Percentiles rank a stretch among this genome's conserved stretches.
Evolutionary conservation across 2,113 vertebrate species (phyloP).

Genomic region (Cebidichthys violaceus): DNA sequence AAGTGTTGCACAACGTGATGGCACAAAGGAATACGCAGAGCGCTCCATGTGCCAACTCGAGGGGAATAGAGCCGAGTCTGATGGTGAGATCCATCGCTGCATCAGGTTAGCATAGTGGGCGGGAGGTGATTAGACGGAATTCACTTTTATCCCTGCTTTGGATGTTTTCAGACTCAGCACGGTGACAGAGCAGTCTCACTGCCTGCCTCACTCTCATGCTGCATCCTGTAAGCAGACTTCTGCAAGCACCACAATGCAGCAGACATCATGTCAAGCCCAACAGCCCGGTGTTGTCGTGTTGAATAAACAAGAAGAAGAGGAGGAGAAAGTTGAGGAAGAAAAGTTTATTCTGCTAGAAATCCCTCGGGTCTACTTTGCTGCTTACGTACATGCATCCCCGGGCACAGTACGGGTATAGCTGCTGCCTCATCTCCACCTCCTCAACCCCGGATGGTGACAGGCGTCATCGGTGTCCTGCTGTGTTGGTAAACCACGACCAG

Average conservation of each 20-base stretch:
- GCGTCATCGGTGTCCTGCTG: background rate
- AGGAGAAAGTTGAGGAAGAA: constrained; percentile 12
- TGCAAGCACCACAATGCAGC: constrained; percentile 18
- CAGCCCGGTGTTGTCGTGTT: background rate
- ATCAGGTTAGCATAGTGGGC: background rate
- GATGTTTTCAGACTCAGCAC: constrained; percentile 29
- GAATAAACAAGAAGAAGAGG: background rate
- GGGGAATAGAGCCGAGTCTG: background rate
- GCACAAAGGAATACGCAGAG: constrained; percentile 11
- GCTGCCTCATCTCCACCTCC: constrained; percentile 10
- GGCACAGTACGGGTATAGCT: background rate
- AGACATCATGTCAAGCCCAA: background rate
- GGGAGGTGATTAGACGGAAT: constrained; percentile 15
- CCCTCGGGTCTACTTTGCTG: background rate
- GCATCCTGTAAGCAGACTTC: constrained; percentile 11
- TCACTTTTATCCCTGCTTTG: constrained; percentile 33
- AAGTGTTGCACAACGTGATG: constrained; percentile 20
- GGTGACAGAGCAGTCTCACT: constrained; percentile 18
- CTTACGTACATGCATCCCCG: constrained; percentile 15
- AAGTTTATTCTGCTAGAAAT: constrained; percentile 5
- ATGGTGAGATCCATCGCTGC: constrained; percentile 1
- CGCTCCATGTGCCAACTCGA: background rate
- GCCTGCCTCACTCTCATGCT: constrained; percentile 9
- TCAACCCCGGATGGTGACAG: background rate
- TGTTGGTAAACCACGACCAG: background rate